Evolutionary conservation across 1,140 invertebrate genomes (phyloP).

Genomic region (Brachionus calyciflorus): DNA sequence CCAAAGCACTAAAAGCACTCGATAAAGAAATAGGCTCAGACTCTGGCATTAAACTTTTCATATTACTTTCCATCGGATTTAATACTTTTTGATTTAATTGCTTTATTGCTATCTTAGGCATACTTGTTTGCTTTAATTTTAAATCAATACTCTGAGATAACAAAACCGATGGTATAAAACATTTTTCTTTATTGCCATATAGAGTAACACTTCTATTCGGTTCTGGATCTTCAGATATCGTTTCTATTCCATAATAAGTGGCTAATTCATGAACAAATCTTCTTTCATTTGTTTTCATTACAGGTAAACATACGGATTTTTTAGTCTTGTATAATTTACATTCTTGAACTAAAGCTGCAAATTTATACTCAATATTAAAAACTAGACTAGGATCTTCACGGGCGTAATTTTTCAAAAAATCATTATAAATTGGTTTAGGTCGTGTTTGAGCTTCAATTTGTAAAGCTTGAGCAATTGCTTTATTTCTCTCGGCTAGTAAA

Average conservation of each 20-base stretch:
- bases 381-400: slow-evolving; percentile 71
- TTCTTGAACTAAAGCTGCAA: slow-evolving; percentile 78
- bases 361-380: slow-evolving; percentile 75
- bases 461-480: slow-evolving; percentile 78
- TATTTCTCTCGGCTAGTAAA: slow-evolving; percentile 77
- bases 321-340: slow-evolving; percentile 33
- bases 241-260: slow-evolving; percentile 87
- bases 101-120: slow-evolving; percentile 30
- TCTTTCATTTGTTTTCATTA: slow-evolving; percentile 85
- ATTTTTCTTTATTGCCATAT: slow-evolving; percentile 29
- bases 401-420: slow-evolving; percentile 78
- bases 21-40: not conserved
- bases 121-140: not conserved
- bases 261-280: slow-evolving; percentile 87
- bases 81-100: slow-evolving; percentile 30
- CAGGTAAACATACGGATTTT: slow-evolving; percentile 77
- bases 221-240: slow-evolving; percentile 58
- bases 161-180: slow-evolving; percentile 2
- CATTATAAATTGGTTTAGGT: slow-evolving; percentile 74
- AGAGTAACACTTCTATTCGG: slow-evolving; percentile 9
- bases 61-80: not conserved
- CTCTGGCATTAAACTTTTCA: slow-evolving; percentile 20
- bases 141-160: slow-evolving; percentile 21
- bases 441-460: slow-evolving; percentile 85
- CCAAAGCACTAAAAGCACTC: not conserved